Evolutionary conservation across 2,113 vertebrate genomes (phyloP).

Genomic region (Dicerorhinus sumatrensis): DNA sequence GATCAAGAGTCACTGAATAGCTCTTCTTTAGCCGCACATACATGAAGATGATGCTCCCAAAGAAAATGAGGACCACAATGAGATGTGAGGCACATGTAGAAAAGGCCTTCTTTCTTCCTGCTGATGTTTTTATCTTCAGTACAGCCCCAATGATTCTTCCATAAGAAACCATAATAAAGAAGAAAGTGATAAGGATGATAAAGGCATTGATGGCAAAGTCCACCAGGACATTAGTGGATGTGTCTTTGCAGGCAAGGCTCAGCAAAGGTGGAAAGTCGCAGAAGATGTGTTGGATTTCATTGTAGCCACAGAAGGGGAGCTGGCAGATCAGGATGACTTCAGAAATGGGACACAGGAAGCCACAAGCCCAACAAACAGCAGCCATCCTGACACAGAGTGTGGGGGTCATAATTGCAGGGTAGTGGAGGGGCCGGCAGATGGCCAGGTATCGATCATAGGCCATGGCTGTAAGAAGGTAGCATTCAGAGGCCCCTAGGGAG

Average conservation of each 20-base stretch:
- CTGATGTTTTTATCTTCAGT: constrained; percentile 71
- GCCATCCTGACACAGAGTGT: constrained; percentile 68
- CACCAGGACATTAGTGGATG: constrained; percentile 80
- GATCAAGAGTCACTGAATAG: constrained; percentile 82
- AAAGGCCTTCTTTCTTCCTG: constrained; percentile 80
- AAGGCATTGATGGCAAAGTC: constrained; percentile 83
- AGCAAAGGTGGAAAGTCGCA: constrained; percentile 85
- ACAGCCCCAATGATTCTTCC: constrained; percentile 76
- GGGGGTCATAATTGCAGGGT: constrained; percentile 79
- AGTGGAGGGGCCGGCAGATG: constrained; percentile 82
- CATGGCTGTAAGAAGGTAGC: constrained; percentile 84
- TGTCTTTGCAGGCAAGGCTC: constrained; percentile 83
- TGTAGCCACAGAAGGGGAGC: constrained; percentile 83
- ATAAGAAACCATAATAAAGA: constrained; percentile 81
- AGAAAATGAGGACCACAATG: constrained; percentile 79
- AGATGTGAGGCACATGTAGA: constrained; percentile 83
- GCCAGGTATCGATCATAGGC: constrained; percentile 83
- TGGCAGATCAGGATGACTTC: constrained; percentile 81
- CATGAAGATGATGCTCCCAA: constrained; percentile 84
- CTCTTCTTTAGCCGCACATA: constrained; percentile 81
- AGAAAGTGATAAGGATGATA: constrained; percentile 82
- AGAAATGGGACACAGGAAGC: constrained; percentile 82
- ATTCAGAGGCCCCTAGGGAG: constrained; percentile 82
- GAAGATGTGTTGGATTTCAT: constrained; percentile 83
- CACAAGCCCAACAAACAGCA: constrained; percentile 78